Conservation (phyloP, 2,797 vertebrate species). For the Bradypodion pumilum region DNA sequence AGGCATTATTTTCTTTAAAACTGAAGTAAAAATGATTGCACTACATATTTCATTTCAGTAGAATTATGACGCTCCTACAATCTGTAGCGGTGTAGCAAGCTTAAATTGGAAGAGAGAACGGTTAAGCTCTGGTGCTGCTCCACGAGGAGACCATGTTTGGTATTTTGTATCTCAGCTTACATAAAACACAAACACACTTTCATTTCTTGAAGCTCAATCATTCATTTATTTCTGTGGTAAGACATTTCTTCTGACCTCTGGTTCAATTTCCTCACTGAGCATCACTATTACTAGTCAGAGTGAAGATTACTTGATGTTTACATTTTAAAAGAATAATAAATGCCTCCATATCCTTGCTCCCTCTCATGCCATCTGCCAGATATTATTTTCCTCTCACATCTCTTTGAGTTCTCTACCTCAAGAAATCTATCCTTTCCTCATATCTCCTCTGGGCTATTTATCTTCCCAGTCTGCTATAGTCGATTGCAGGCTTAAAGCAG, state of each 20-base stretch:
- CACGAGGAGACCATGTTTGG: neutral
- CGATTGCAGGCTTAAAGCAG: neutral
- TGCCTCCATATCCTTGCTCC: neutral
- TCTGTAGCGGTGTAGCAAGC: no score
- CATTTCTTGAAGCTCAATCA: neutral
- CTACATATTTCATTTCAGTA: no score
- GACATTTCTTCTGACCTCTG: neutral
- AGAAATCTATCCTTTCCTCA: neutral
- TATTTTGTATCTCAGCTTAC: neutral
- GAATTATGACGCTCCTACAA: neutral
- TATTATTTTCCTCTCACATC: neutral
- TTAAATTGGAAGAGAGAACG: neutral
- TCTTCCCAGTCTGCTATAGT: constrained; percentile 4
- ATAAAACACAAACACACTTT: neutral
- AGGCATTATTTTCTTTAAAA: neutral
- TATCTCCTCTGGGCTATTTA: constrained; percentile 24
- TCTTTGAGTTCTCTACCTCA: neutral
- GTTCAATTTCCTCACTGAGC: neutral
- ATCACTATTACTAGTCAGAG: neutral
- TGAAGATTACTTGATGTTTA: neutral
- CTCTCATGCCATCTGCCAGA: neutral
- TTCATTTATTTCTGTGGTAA: neutral
- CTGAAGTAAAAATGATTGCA: no score
- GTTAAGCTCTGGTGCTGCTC: neutral
- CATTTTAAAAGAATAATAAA: constrained; percentile 20